These are phyloP conservation scores for Esox masquinongy DNA, from an alignment of 2,797 vertebrate genomes.

Conservation along the genomic window DNA sequence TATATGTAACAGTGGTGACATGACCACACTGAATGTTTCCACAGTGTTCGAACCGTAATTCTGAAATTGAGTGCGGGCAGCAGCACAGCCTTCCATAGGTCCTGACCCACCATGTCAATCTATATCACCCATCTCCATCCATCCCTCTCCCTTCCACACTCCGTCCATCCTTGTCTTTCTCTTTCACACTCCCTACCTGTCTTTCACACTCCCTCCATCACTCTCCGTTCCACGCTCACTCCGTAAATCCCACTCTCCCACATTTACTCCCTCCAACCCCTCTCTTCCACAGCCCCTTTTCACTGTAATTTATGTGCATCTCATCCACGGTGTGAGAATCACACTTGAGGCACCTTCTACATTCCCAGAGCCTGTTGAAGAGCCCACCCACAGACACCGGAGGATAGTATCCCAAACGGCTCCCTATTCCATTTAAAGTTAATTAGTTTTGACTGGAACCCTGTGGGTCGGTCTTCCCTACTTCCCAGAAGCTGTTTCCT, in stretches of 20 bases:
- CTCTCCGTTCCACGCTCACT: conserved; percentile 10
- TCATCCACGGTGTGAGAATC: too few species aligned
- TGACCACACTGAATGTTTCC: not conserved
- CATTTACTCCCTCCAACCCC: not conserved
- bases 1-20: not conserved
- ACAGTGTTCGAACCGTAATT: not conserved
- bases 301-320: not conserved
- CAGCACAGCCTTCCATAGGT: conserved; percentile 37
- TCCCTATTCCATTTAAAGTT: too few species aligned
- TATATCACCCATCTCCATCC: conserved; percentile 30
- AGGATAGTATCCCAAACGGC: too few species aligned
- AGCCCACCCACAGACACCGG: too few species aligned
- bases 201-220: not conserved
- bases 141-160: conserved; percentile 4
- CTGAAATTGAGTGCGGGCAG: conserved; percentile 29
- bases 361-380: too few species aligned
- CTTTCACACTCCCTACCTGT: not conserved
- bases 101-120: not conserved
- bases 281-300: not conserved
- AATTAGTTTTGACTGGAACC: too few species aligned
- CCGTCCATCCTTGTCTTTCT: conserved; percentile 7
- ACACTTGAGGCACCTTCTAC: too few species aligned
- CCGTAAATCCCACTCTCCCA: conserved; percentile 10
- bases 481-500: too few species aligned
- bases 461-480: too few species aligned